Evolutionary conservation across 2,113 vertebrate genomes (phyloP).

Genomic region (Ptychochromis oligacanthus): DNA sequence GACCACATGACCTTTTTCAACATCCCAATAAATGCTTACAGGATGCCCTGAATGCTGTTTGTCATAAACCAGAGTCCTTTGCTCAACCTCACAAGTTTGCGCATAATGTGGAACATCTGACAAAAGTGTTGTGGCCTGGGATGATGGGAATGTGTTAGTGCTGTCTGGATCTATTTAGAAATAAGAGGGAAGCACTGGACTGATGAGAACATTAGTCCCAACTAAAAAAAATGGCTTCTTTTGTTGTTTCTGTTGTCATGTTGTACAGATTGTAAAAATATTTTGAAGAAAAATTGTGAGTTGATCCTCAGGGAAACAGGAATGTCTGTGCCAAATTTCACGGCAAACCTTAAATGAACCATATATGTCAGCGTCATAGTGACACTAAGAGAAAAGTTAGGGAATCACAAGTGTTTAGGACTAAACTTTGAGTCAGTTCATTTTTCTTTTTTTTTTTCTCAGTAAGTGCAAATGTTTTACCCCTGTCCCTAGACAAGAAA

Average conservation of each 20-base stretch:
- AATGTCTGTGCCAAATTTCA: neutral
- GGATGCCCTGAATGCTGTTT: neutral
- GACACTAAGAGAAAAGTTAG: neutral
- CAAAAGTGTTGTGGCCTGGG: neutral
- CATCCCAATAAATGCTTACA: neutral
- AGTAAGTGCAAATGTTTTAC: accelerated
- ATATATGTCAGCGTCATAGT: neutral
- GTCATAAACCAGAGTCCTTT: neutral
- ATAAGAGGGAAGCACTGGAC: neutral
- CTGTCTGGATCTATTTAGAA: too few species aligned
- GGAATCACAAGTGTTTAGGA: neutral
- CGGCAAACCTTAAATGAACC: neutral
- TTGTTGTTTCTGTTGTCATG: too few species aligned
- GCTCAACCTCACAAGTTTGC: neutral
- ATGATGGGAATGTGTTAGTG: neutral
- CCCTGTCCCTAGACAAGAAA: neutral
- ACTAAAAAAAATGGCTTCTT: neutral
- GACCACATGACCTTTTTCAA: neutral
- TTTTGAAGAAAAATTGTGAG: neutral
- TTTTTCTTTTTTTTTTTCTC: too few species aligned
- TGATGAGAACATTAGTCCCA: neutral
- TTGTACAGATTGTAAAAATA: neutral
- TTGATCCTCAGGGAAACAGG: neutral
- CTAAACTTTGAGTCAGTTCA: neutral
- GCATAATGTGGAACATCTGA: accelerated